Evolutionary conservation across 2,797 vertebrate genomes (phyloP), one percentile per base, ranked within the genome.

Genomic region (Chromis chromis): DNA sequence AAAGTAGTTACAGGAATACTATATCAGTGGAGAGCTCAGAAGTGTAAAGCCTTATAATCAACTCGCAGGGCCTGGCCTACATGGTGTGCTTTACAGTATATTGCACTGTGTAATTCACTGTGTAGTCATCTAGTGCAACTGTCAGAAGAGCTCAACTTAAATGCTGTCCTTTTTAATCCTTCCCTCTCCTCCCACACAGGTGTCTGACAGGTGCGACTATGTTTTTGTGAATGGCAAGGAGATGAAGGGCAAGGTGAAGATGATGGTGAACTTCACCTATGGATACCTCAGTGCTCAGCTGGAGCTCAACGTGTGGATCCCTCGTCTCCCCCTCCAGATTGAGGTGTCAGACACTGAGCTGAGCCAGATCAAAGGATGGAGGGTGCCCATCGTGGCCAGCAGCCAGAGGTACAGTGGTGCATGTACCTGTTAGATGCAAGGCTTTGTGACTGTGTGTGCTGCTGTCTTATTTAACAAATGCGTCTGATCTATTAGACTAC

Each of bases 331-430:
- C 0, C 95, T 98, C 70, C 95, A 97, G 89, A 97, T 99, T 8
- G 96, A 98, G 83, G 94, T 98, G 79, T 97, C 97, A 0, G 97
- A 98, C 92, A 91, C 95, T 0, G 96, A 98, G 83, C 94, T 99
- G 69, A 97, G 96, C 88, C 97, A 98, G 92, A 96, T 99, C 90
- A 98, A 97, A 91, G 96, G 96, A 65, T 98, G 97, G 97, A 95
- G 97, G 88, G 96, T 98, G 4, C 97, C 97, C 48, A 94, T 97
- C 61, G 70, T 86, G 27, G 88, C 94, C 76, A 94, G 86, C 83
- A 94, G 90, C 74, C 97, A 95, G 88, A 97, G 98, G 98, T 98
- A 91, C 65, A 44, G 58, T 46, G 24, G 65, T 19, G 21, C 40
- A 50, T 69, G 44, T 5, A 9, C n/a, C 58, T 14, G 25, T 27